These are phyloP conservation scores for Holotrichia oblita DNA, from an alignment of 1,140 invertebrate genomes.

Conservation along the genomic window DNA sequence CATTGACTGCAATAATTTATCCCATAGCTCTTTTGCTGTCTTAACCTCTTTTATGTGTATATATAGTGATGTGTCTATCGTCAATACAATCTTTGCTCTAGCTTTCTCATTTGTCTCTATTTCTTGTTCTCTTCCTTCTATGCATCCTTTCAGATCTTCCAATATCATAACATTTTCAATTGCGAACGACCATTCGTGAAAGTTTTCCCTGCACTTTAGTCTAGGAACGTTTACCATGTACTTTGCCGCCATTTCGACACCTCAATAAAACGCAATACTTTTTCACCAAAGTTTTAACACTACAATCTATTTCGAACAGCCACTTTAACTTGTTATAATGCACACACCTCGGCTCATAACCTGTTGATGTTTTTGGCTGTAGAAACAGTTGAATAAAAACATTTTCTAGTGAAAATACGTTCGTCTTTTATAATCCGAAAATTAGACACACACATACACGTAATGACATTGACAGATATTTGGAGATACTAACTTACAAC, in stretches of 20 bases:
- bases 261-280: no score
- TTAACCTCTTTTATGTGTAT: slow-evolving; percentile 40
- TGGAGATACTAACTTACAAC: no score
- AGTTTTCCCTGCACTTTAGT: slow-evolving; percentile 47
- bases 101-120: background rate
- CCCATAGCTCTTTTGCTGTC: slow-evolving; percentile 38
- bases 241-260: slow-evolving; percentile 36
- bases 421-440: no score
- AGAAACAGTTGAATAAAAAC: no score
- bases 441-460: no score
- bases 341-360: no score
- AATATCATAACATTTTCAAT: slow-evolving; percentile 47
- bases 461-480: no score
- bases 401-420: no score
- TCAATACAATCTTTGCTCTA: slow-evolving; percentile 9
- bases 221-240: slow-evolving; percentile 44
- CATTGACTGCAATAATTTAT: slow-evolving; percentile 38
- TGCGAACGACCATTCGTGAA: slow-evolving; percentile 45
- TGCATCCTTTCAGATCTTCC: slow-evolving; percentile 40
- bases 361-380: no score
- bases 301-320: no score
- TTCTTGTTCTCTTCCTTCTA: background rate
- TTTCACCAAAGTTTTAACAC: no score
- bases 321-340: no score
- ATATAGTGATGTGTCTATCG: slow-evolving; percentile 43